Percentiles rank a stretch among this genome's conserved stretches.
phyloP scores from a whole-genome alignment of 1,140 invertebrate genomes.

The Panulirus ornatus region DNA sequence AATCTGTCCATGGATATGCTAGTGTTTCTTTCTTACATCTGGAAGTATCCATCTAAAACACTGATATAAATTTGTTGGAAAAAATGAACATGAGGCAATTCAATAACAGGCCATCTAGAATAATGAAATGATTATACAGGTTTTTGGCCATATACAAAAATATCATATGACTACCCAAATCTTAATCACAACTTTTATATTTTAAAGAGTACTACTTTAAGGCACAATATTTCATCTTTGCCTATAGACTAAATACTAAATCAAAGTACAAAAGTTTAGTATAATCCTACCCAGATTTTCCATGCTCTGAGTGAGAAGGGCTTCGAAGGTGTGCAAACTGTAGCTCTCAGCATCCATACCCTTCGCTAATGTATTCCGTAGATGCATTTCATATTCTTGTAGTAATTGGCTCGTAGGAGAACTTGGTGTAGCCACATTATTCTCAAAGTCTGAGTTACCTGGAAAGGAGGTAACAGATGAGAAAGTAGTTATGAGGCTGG shows the following conservation, averaged over 20 bases:
- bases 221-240: background rate
- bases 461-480: conserved; percentile 15
- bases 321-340: conserved; percentile 95
- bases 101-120: conserved; percentile 7
- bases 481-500: too few relatives aligned
- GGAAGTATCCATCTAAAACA: background rate
- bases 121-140: background rate
- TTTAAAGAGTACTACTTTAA: background rate
- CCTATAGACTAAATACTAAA: background rate
- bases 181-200: background rate
- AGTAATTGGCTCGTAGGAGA: conserved; percentile 91
- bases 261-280: background rate
- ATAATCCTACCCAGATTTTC: conserved; percentile 87
- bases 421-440: conserved; percentile 82
- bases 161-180: background rate
- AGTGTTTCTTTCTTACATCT: background rate
- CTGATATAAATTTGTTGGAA: background rate
- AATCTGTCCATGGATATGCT: background rate
- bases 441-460: conserved; percentile 75
- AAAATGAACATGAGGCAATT: background rate
- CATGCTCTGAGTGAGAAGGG: conserved; percentile 94
- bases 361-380: conserved; percentile 94
- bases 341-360: conserved; percentile 97
- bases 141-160: background rate
- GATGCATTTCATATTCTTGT: conserved; percentile 96